Evolutionary conservation across 2,888 invertebrate genomes (phyloP), one percentile per base, ranked within the genome.

Genomic region (Lasioglossum zephyrum): DNA sequence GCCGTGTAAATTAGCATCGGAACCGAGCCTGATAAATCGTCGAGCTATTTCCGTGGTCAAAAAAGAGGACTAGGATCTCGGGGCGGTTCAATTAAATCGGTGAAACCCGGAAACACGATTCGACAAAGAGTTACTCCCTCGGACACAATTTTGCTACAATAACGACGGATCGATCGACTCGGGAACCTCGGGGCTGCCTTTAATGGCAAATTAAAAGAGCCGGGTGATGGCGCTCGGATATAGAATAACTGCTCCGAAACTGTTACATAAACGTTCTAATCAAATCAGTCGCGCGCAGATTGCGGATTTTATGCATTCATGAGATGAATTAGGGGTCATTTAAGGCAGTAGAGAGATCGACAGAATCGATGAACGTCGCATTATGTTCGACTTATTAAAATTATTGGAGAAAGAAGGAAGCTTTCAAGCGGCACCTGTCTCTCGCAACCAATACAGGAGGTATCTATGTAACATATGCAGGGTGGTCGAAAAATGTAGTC

Each of bases 151-250:
- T n/a, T 53, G 36, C 39, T 53, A 53, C 8, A 6, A 63, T 60
- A 53, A 57, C 41, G 36, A n/a, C 57, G 41, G 73, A 44, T 13
- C 26, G 39, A 47, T 63, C 31, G 5, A 6, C 11, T 4, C 26
- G 60, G 44, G 31, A 60, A 72, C 5, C 60, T n/a, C 16, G 22
- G 70, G 57, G 44, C 72, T 63, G 16, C n/a, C 39, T 60, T 85
- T 81, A 79, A 86, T 81, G 73, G 44, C 73, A 36, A 78, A 78
- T 78, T 57, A 22, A 53, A 53, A 22, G 22, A 22, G 0, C 39
- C 16, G 6, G 44, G 18, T 69, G 36, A 80, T 41, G 16, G 36
- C 22, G 3, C 31, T 6, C 41, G 4, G 26, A 13, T 22, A 5
- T 13, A 53, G 22, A 22, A 53, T n/a, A 53, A 53, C 53, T 53